A percentile compares a stretch with the other conserved stretches of the same genome.
These are phyloP conservation scores for Serranus cabrilla DNA, from an alignment of 2,797 vertebrate species.

Conservation along the genomic window DNA sequence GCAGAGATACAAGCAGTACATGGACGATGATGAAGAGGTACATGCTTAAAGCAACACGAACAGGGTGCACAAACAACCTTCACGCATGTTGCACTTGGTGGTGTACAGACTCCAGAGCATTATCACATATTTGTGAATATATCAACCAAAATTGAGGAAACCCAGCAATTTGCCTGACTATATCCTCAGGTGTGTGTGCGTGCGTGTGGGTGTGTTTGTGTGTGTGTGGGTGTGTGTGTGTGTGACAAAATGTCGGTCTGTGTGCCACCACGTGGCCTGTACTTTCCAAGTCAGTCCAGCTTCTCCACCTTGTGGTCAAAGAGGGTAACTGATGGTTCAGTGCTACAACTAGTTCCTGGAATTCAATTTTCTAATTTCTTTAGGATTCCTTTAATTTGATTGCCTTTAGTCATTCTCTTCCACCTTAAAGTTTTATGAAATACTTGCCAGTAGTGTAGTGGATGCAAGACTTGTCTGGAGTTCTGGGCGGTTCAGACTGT, in stretches of 20 bases:
- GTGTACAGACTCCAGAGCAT: too few relatives aligned
- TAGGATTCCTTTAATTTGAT: too few relatives aligned
- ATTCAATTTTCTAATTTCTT: too few relatives aligned
- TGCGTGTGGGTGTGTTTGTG: conserved; percentile 3
- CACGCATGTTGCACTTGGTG: too few relatives aligned
- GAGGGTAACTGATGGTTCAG: conserved; percentile 3
- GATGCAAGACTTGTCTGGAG: too few relatives aligned
- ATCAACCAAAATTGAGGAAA: neutral
- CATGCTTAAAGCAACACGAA: rapidly evolving
- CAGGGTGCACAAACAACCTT: too few relatives aligned
- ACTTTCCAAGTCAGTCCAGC: conserved; percentile 17
- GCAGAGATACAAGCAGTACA: conserved; percentile 95
- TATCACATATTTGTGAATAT: neutral
- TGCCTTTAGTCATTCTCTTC: too few relatives aligned
- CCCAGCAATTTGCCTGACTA: neutral
- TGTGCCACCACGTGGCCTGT: conserved; percentile 32
- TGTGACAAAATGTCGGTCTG: conserved; percentile 65
- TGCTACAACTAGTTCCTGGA: neutral
- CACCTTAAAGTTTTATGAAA: too few relatives aligned
- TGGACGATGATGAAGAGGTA: conserved; percentile 92
- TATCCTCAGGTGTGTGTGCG: neutral
- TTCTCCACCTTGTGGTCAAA: conserved; percentile 69
- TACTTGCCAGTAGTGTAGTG: too few relatives aligned
- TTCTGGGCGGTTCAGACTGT: too few relatives aligned
- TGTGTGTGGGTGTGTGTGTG: conserved; percentile 15